Evolutionary conservation across 37 sponge, comb jelly and placozoan genomes (phyloP).

Genomic region (Spongia lamella): DNA sequence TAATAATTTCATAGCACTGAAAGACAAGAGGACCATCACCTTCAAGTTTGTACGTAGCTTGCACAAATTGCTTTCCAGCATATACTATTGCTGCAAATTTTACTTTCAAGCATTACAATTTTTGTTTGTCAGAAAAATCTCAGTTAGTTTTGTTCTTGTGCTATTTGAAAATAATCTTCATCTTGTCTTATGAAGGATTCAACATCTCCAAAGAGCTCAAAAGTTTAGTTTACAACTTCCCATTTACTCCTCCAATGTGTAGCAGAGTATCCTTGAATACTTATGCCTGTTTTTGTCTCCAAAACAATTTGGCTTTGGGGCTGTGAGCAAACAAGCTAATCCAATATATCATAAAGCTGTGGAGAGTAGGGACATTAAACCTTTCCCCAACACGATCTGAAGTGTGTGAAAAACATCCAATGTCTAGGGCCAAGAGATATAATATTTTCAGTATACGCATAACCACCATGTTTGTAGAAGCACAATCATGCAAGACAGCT

Average conservation of each 20-base stretch:
- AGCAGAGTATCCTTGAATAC: neutral
- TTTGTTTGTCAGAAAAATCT: slow-evolving; percentile 8
- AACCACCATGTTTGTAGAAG: slow-evolving; percentile 1
- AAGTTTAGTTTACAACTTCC: slow-evolving; percentile 9
- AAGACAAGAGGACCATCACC: slow-evolving; percentile 18
- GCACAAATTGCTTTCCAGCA: too few relatives aligned
- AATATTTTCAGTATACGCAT: slow-evolving; percentile 16
- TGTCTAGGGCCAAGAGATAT: slow-evolving; percentile 4
- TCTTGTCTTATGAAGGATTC: slow-evolving; percentile 10
- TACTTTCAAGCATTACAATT: slow-evolving; percentile 1
- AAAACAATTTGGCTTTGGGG: neutral
- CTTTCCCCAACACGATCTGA: neutral
- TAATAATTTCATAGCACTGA: neutral
- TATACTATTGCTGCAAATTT: too few relatives aligned
- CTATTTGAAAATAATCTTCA: neutral
- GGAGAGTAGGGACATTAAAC: slow-evolving; percentile 5
- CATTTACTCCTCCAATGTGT: slow-evolving; percentile 12
- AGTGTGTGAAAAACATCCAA: slow-evolving; percentile 23
- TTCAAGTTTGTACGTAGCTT: slow-evolving; percentile 23
- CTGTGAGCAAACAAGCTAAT: slow-evolving; percentile 10
- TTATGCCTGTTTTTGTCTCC: slow-evolving; percentile 7
- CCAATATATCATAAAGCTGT: neutral
- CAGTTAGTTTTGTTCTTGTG: slow-evolving; percentile 12
- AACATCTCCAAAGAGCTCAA: slow-evolving; percentile 10
- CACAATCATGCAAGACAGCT: slow-evolving; percentile 27